Evolutionary conservation across 1,140 invertebrate species (phyloP), one percentile per base, ranked within the genome.

Genomic region (Rhopalosiphum maidis): DNA sequence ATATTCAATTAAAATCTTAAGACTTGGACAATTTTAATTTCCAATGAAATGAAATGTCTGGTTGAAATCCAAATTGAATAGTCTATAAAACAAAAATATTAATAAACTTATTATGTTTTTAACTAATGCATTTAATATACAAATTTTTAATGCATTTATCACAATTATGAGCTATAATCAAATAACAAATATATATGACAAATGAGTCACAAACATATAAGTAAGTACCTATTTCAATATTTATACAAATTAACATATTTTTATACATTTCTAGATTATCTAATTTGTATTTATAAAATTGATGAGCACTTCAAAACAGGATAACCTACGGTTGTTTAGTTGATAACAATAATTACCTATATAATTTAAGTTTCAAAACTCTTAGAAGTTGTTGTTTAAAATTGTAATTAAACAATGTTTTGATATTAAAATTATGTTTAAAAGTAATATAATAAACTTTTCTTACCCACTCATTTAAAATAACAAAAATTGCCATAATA

Each of bases 81-180:
- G 55, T 89, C 88, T 89, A 37, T 30, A 54, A 89, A 8, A 89
- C 1, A 89, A 89, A 89, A 89, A 55, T 87, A 54, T 89, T 30
- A 23, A 54, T 89, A 35, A 46, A n/a, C 0, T 25, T n/a, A 86
- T 21, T 51, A 51, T 18, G 5, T 30, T 46, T 46, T 86, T 18
- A 55, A 89, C 23, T 9, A 5, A 89, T 37, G 1, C 37, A 54
- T 89, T 37, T 37, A 21, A 35, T 41, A 43, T 30, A 85, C 2
- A 54, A 22, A 89, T 54, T 7, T 37, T 23, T 35, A 51, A 48
- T 87, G 41, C 30, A 46, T 86, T 46, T 41, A 37, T 41, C 85
- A 86, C 18, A 86, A n/a, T 46, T 30, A n/a, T 18, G 5, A 77
- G 15, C 83, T 41, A 86, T 41, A 43, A 43, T 85, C 3, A 41